A percentile compares a stretch with the other conserved stretches of the same genome.
Conservation (phyloP, 2,113 vertebrate species). For the Tiliqua scincoides region DNA sequence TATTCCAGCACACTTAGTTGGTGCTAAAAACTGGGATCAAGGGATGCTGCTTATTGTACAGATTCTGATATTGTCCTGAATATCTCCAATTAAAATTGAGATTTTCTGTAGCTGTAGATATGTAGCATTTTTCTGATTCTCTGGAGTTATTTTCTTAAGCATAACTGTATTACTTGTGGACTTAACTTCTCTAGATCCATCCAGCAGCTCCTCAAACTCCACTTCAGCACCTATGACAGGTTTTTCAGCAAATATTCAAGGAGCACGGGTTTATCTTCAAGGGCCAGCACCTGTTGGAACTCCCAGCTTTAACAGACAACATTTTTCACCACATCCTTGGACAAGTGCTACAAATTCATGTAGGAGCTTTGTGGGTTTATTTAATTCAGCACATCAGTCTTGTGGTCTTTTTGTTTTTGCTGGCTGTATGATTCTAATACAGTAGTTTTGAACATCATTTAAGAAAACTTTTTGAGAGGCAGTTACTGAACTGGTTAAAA, state of each 20-base stretch:
- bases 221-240: constrained; percentile 88
- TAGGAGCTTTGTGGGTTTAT: constrained; percentile 81
- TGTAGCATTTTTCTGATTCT: constrained; percentile 50
- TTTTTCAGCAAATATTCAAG: constrained; percentile 93
- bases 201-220: constrained; percentile 81
- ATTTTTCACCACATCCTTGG: constrained; percentile 99
- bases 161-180: constrained; percentile 79
- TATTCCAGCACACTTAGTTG: neutral
- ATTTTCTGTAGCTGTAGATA: neutral
- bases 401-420: constrained; percentile 55
- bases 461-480: neutral
- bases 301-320: constrained; percentile 97
- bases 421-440: constrained; percentile 49
- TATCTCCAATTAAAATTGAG: neutral
- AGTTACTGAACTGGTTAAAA: neutral
- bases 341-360: constrained; percentile 95
- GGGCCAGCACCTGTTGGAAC: constrained; percentile 89
- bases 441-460: constrained; percentile 48
- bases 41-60: neutral
- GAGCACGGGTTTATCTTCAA: constrained; percentile 93
- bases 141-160: constrained; percentile 64
- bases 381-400: constrained; percentile 69
- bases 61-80: neutral
- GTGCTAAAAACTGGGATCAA: neutral
- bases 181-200: constrained; percentile 84